Evolutionary conservation across 1,140 invertebrate genomes (phyloP).

Genomic region (Tetramorium simillimum): DNA sequence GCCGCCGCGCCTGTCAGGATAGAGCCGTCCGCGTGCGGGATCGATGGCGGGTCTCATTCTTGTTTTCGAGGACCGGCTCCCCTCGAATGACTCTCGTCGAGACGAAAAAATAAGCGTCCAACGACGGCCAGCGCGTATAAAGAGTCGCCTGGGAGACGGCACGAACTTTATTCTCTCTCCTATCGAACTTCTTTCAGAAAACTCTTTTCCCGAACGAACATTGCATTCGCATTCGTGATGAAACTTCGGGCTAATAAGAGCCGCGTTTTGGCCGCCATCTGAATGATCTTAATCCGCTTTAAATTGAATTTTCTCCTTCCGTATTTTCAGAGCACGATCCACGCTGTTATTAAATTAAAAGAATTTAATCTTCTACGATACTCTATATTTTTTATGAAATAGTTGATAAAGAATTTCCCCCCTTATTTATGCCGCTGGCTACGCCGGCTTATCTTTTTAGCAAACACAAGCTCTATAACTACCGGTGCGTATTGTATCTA

Average conservation of each 20-base stretch:
- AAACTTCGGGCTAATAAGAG: conserved; percentile 36
- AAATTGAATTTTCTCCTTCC: conserved; percentile 17
- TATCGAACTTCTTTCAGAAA: conserved; percentile 22
- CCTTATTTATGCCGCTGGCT: neutral
- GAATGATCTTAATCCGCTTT: conserved; percentile 46
- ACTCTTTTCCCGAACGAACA: conserved; percentile 20
- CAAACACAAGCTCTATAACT: conserved; percentile 25
- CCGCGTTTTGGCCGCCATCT: neutral
- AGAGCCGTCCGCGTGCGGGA: neutral
- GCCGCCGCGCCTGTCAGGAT: conserved; percentile 12
- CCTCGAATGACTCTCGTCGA: conserved; percentile 2
- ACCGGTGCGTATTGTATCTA: neutral
- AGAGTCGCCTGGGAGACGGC: conserved; percentile 24
- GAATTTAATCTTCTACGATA: neutral
- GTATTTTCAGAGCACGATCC: neutral
- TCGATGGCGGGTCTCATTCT: conserved; percentile 38
- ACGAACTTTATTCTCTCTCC: conserved; percentile 42
- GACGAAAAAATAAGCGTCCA: conserved; percentile 30
- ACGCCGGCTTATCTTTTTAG: neutral
- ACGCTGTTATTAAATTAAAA: conserved; percentile 15
- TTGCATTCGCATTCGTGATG: neutral
- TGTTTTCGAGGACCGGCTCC: conserved; percentile 23
- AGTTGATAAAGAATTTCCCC: conserved; percentile 4
- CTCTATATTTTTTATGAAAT: neutral
- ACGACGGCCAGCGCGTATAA: conserved; percentile 9